Evolutionary conservation across 2,888 invertebrate genomes (phyloP).

Genomic region (Boloria selene): DNA sequence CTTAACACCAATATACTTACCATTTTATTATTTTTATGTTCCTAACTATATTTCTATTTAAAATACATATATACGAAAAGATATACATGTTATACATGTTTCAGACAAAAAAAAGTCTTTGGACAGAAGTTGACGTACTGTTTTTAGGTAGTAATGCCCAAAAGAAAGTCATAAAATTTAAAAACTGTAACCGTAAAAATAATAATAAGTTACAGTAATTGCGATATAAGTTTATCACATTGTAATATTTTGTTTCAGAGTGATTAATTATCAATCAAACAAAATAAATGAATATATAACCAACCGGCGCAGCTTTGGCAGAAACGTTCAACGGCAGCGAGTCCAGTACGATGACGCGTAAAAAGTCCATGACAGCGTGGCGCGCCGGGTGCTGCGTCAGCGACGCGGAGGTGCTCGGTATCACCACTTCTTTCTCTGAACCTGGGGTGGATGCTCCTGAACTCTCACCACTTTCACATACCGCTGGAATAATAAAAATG

Average conservation of each 20-base stretch:
- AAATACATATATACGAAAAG: neutral
- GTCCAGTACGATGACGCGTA: conserved; percentile 96
- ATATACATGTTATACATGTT: neutral
- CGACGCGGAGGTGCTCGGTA: conserved; percentile 68
- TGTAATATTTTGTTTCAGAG: too few species aligned
- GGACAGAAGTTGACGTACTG: too few species aligned
- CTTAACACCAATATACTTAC: neutral
- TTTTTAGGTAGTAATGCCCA: too few species aligned
- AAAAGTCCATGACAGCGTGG: conserved; percentile 96
- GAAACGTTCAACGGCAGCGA: conserved; percentile 92
- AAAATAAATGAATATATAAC: conserved; percentile 28
- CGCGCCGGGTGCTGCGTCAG: conserved; percentile 90
- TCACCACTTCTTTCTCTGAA: conserved; percentile 80
- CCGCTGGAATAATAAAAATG: conserved; percentile 50
- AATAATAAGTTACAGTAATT: too few species aligned
- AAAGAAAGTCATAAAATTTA: too few species aligned
- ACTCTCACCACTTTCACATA: conserved; percentile 86
- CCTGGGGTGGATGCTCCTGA: conserved; percentile 91
- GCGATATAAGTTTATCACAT: too few species aligned
- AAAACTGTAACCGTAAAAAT: too few species aligned
- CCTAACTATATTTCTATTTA: neutral
- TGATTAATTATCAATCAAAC: too few species aligned
- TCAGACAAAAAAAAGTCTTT: neutral
- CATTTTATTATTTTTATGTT: neutral
- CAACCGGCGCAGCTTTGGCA: conserved; percentile 88